A percentile compares a stretch with the other conserved stretches of the same genome.
phyloP scores from a whole-genome alignment of 2,113 vertebrate genomes.

The Sardina pilchardus region DNA sequence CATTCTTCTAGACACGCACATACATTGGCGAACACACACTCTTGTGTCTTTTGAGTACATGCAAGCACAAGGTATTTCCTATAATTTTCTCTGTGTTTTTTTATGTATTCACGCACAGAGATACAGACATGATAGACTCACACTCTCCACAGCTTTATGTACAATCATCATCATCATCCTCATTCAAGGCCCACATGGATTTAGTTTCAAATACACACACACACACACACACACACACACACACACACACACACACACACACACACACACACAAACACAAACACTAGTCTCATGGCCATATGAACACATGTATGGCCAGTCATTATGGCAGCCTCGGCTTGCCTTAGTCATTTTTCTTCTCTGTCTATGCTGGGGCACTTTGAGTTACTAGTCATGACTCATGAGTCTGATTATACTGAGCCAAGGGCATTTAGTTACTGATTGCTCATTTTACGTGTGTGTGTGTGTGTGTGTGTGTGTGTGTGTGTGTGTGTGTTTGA shows the following conservation, averaged over 20 bases:
- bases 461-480: too few species aligned
- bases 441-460: not conserved
- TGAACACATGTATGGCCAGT: not conserved
- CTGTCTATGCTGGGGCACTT: not conserved
- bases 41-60: not conserved
- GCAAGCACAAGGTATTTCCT: too few species aligned
- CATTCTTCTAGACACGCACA: not conserved
- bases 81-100: too few species aligned
- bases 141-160: too few species aligned
- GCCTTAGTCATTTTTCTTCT: not conserved
- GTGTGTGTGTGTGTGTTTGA: not conserved
- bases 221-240: not conserved
- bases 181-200: not conserved
- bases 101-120: too few species aligned
- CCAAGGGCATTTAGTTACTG: not conserved
- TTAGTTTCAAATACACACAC: not conserved
- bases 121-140: not conserved
- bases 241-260: constrained; percentile 20
- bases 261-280: not conserved
- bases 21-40: not conserved
- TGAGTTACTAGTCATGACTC: not conserved
- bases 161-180: too few species aligned
- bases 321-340: not conserved
- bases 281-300: not conserved
- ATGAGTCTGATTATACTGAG: not conserved